A percentile compares a stretch with the other conserved stretches of the same genome.
These are phyloP conservation scores for Pandemis corylana DNA, from an alignment of 2,888 invertebrate genomes.

Conservation along the genomic window DNA sequence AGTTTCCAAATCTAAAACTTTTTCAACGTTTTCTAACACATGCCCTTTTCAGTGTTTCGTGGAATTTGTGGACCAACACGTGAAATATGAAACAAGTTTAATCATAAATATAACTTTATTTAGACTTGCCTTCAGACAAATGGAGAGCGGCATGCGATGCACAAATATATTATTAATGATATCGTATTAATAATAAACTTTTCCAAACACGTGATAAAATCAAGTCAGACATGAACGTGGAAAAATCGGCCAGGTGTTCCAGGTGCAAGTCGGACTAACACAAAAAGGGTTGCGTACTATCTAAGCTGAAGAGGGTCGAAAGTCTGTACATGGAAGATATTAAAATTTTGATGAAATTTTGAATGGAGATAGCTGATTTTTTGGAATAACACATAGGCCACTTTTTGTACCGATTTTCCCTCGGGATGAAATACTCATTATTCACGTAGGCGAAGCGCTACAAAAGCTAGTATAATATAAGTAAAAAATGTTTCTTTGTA, in stretches of 20 bases:
- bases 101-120: conserved; percentile 73
- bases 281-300: neutral
- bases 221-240: neutral
- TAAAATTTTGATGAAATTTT: too few relatives aligned
- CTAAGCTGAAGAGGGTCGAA: too few relatives aligned
- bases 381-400: too few relatives aligned
- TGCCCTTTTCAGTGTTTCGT: conserved; percentile 46
- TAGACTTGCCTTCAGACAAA: conserved; percentile 64
- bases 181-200: conserved; percentile 23
- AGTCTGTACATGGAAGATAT: too few relatives aligned
- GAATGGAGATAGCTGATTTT: too few relatives aligned
- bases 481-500: too few relatives aligned
- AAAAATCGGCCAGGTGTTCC: neutral
- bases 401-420: too few relatives aligned
- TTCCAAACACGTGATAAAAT: conserved; percentile 21
- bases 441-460: too few relatives aligned
- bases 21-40: conserved; percentile 15
- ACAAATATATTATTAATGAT: conserved; percentile 25
- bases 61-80: conserved; percentile 64
- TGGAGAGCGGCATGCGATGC: conserved; percentile 49
- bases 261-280: neutral
- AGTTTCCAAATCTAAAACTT: neutral
- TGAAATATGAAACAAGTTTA: conserved; percentile 79
- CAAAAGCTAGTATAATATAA: too few relatives aligned
- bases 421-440: too few relatives aligned